phyloP scores from a whole-genome alignment of 2,797 vertebrate species.

The Coranthus polyacanthus region DNA sequence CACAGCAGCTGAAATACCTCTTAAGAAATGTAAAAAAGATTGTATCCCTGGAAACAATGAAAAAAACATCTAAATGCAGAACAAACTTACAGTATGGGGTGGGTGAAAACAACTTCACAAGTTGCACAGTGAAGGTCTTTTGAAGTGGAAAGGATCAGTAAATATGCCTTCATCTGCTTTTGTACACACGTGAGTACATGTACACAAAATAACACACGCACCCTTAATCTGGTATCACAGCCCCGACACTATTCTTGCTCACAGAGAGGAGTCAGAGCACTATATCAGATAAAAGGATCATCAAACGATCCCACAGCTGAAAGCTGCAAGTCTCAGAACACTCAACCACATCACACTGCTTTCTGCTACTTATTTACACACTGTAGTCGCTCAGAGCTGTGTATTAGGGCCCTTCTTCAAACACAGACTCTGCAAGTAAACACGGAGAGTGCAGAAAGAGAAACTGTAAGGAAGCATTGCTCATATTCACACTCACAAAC shows the following conservation, averaged over 20 bases:
- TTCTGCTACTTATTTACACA: conserved; percentile 44
- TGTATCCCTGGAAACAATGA: conserved; percentile 20
- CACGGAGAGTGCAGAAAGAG: conserved; percentile 12
- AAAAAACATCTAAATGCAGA: conserved; percentile 10
- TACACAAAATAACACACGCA: conserved; percentile 6
- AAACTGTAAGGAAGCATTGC: conserved; percentile 19
- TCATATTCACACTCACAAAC: conserved; percentile 14
- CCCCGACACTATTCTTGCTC: conserved; percentile 39
- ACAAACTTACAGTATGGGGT: conserved; percentile 1
- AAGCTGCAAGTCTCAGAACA: conserved; percentile 39
- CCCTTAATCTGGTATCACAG: conserved; percentile 39
- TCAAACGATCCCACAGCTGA: conserved; percentile 60
- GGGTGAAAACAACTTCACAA: conserved; percentile 23
- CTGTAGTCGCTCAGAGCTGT: conserved; percentile 44
- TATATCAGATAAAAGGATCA: conserved; percentile 68
- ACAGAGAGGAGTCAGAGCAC: conserved; percentile 29
- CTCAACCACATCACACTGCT: conserved; percentile 34
- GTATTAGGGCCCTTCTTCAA: conserved; percentile 57
- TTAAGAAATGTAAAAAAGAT: too few species aligned
- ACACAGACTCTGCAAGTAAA: conserved; percentile 49
- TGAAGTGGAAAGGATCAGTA: conserved; percentile 49
- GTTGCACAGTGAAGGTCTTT: conserved; percentile 23
- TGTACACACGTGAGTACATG: conserved; percentile 8
- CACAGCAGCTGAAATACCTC: neutral
- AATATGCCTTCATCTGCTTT: conserved; percentile 43